Evolutionary conservation across 1,140 invertebrate genomes (phyloP).

Genomic region (Thaumetopoea pityocampa): DNA sequence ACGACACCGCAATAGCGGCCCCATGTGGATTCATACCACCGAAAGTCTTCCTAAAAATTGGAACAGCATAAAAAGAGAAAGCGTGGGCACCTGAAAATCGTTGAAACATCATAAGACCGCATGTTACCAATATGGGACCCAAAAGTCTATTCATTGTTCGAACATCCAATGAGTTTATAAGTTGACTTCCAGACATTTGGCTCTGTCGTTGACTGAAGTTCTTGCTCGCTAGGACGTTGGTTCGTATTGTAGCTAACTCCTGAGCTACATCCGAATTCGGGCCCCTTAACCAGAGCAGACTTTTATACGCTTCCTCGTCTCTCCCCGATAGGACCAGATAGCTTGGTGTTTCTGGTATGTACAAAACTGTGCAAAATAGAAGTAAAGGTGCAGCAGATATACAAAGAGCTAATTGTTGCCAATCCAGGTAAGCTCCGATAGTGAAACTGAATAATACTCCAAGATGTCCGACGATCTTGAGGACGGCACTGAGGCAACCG

Average conservation of each 20-base stretch:
- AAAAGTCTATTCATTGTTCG: conserved; percentile 67
- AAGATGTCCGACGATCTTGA: conserved; percentile 90
- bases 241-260: conserved; percentile 82
- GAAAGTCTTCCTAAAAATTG: conserved; percentile 88
- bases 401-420: conserved; percentile 88
- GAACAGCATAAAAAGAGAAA: conserved; percentile 90
- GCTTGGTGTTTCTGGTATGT: conserved; percentile 84
- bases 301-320: conserved; percentile 83
- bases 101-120: conserved; percentile 92
- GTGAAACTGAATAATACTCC: conserved; percentile 90
- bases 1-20: conserved; percentile 88
- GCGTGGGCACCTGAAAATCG: conserved; percentile 90
- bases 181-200: conserved; percentile 61
- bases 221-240: conserved; percentile 79
- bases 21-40: conserved; percentile 90
- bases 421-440: conserved; percentile 88
- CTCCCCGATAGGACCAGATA: conserved; percentile 79
- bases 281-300: conserved; percentile 86
- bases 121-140: conserved; percentile 86
- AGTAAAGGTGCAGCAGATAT: conserved; percentile 83
- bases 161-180: conserved; percentile 57
- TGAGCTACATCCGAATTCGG: conserved; percentile 84
- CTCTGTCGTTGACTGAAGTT: conserved; percentile 70
- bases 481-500: conserved; percentile 89
- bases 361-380: conserved; percentile 76